These are phyloP conservation scores for Ostrea edulis DNA, from an alignment of 1,140 invertebrate species.

Conservation along the genomic window DNA sequence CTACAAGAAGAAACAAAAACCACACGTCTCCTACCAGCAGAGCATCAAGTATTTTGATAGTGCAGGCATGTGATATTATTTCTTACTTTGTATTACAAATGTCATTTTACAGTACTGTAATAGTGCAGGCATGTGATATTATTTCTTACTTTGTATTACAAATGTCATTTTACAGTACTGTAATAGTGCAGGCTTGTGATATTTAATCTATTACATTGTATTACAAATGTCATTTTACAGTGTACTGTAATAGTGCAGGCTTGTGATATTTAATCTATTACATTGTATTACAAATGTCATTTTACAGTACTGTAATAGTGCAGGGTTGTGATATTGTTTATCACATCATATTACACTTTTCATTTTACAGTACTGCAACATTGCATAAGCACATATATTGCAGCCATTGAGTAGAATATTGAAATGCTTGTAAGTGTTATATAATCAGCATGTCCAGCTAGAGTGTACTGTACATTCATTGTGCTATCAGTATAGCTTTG, in stretches of 20 bases:
- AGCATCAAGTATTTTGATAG: slow-evolving; percentile 9
- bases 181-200: background rate
- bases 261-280: background rate
- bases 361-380: background rate
- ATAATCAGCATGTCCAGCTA: too few species aligned
- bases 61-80: background rate
- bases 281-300: background rate
- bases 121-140: background rate
- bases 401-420: too few species aligned
- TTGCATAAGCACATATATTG: too few species aligned
- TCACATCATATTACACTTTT: background rate
- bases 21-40: background rate
- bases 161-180: background rate
- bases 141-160: background rate
- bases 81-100: background rate
- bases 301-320: background rate
- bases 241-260: background rate
- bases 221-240: background rate
- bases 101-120: background rate
- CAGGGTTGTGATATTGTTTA: background rate
- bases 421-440: too few species aligned
- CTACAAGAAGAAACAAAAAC: background rate
- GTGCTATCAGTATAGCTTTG: too few species aligned
- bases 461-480: too few species aligned
- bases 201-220: background rate